A percentile compares a stretch with the other conserved stretches of the same genome.
Conservation (phyloP, 2,888 invertebrate genomes). For the Apamea monoglypha region DNA sequence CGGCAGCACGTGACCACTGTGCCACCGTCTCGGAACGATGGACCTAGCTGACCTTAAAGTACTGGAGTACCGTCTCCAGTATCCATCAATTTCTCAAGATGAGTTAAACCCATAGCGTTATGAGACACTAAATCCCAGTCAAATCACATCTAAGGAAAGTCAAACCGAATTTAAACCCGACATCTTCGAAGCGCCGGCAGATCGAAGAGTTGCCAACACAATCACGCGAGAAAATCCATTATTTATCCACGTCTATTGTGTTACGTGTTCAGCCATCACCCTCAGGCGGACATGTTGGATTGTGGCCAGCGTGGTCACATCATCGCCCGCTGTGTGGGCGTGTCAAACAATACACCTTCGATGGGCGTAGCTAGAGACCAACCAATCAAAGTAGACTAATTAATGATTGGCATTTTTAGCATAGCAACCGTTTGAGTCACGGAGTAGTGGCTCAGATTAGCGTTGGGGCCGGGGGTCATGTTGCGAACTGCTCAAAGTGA, state of each 20-base stretch:
- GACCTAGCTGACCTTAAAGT: too few species aligned
- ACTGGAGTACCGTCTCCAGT: neutral
- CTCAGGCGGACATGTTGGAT: conserved; percentile 50
- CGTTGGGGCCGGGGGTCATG: conserved; percentile 1
- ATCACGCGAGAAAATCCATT: conserved; percentile 40
- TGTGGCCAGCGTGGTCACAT: conserved; percentile 67
- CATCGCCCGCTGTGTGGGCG: conserved; percentile 72
- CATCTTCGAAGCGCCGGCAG: conserved; percentile 34
- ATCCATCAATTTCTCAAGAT: neutral
- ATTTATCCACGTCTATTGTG: conserved; percentile 49
- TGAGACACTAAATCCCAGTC: neutral
- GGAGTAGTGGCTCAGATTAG: conserved; percentile 10
- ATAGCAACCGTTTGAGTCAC: conserved; percentile 37
- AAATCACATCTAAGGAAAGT: neutral
- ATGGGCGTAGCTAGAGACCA: conserved; percentile 59
- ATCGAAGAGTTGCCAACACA: conserved; percentile 42
- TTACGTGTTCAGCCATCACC: conserved; percentile 32
- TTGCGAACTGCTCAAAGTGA: neutral
- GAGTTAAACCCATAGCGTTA: too few species aligned
- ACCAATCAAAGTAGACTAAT: conserved; percentile 64
- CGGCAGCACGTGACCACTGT: too few species aligned
- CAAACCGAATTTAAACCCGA: conserved; percentile 1
- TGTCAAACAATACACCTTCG: conserved; percentile 56
- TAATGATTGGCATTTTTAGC: conserved; percentile 54
- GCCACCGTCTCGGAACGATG: too few species aligned